Percentiles rank a stretch among this genome's conserved stretches.
Conservation (phyloP, 1,140 invertebrate species). For the Goniozus legneri region DNA sequence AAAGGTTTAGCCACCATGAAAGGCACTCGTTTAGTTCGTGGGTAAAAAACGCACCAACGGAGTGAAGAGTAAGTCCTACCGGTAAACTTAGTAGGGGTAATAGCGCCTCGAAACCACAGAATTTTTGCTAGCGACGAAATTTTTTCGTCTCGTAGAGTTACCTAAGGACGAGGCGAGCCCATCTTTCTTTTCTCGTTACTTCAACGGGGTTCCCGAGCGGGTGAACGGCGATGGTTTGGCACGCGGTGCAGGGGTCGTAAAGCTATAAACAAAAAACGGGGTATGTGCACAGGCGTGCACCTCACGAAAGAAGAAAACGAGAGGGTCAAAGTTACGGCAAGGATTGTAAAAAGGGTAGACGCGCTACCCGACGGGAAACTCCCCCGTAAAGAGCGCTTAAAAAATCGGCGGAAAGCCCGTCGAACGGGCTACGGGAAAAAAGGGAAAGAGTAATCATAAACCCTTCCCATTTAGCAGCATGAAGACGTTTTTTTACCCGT, state of each 20-base stretch:
- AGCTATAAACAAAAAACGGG: slow-evolving; percentile 42
- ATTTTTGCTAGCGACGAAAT: slow-evolving; percentile 32
- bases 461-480: slow-evolving; percentile 30
- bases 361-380: slow-evolving; percentile 18
- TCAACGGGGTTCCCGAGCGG: slow-evolving; percentile 34
- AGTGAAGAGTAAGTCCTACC: not conserved
- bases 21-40: slow-evolving; percentile 32
- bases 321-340: slow-evolving; percentile 36
- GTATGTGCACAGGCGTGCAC: not conserved
- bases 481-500: slow-evolving; percentile 15
- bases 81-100: slow-evolving; percentile 12
- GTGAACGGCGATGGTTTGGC: too few species aligned
- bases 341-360: slow-evolving; percentile 44
- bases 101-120: slow-evolving; percentile 34
- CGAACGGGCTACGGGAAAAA: too few species aligned
- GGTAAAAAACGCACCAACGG: slow-evolving; percentile 13
- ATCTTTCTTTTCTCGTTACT: slow-evolving; percentile 5
- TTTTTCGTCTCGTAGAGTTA: slow-evolving; percentile 29
- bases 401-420: too few species aligned
- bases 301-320: slow-evolving; percentile 8
- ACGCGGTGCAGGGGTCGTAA: slow-evolving; percentile 21
- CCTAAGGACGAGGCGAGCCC: slow-evolving; percentile 10
- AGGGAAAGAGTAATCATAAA: slow-evolving; percentile 33
- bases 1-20: slow-evolving; percentile 43
- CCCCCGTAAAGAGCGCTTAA: slow-evolving; percentile 22